A percentile compares a stretch with the other conserved stretches of the same genome.
These are phyloP conservation scores for Passer montanus DNA, from an alignment of 2,113 vertebrate genomes.

Conservation along the genomic window DNA sequence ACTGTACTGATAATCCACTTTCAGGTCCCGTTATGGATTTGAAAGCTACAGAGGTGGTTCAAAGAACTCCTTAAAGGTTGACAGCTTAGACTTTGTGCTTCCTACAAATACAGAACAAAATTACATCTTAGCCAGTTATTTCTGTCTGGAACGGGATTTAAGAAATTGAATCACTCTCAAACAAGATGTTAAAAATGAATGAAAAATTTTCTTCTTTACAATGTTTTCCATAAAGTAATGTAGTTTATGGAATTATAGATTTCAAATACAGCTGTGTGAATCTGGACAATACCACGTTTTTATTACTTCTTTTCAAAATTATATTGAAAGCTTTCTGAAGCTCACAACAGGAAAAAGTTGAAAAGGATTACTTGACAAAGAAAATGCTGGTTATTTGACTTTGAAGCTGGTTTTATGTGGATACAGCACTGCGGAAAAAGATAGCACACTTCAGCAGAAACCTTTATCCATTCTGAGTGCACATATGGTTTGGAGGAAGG, in stretches of 20 bases:
- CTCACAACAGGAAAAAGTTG: neutral
- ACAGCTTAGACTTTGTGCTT: neutral
- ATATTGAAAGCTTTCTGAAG: neutral
- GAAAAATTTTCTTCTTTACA: neutral
- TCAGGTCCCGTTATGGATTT: neutral
- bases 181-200: neutral
- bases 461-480: neutral
- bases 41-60: neutral
- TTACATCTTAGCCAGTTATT: neutral
- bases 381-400: neutral
- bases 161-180: neutral
- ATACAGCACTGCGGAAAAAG: neutral
- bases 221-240: neutral
- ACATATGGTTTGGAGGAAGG: neutral
- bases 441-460: neutral
- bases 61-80: neutral
- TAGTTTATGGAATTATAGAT: neutral
- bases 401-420: neutral
- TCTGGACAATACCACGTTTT: neutral
- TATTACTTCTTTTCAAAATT: neutral
- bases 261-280: neutral
- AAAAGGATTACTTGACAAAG: neutral
- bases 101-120: neutral
- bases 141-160: neutral
- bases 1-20: neutral